Conservation (phyloP, 2,113 vertebrate genomes). For the Scortum barcoo region DNA sequence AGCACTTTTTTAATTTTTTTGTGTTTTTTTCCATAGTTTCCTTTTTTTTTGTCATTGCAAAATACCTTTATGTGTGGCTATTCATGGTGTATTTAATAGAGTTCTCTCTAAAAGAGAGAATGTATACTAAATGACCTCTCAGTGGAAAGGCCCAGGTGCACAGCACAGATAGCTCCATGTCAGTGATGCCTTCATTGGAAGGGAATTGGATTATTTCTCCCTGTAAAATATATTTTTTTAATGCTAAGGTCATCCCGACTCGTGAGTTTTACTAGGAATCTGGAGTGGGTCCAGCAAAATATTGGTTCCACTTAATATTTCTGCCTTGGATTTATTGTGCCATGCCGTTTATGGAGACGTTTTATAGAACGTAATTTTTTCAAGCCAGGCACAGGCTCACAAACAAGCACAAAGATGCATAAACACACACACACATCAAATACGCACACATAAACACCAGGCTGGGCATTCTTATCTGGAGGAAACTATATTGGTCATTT, state of each 20-base stretch:
- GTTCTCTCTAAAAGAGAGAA: slow-evolving; percentile 45
- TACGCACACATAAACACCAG: slow-evolving; percentile 48
- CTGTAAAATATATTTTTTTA: slow-evolving; percentile 71
- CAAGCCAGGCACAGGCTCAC: slow-evolving; percentile 39
- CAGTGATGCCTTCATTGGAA: slow-evolving; percentile 64
- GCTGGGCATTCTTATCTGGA: slow-evolving; percentile 41
- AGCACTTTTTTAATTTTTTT: slow-evolving; percentile 2
- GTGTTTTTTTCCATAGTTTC: neutral
- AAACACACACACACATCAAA: slow-evolving; percentile 26
- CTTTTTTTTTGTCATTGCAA: slow-evolving; percentile 48
- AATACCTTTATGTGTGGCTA: slow-evolving; percentile 43
- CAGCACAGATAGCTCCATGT: slow-evolving; percentile 55
- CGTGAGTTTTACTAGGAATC: slow-evolving; percentile 60
- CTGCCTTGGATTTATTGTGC: slow-evolving; percentile 64
- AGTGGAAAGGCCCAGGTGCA: slow-evolving; percentile 59
- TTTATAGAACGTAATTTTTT: slow-evolving; percentile 68
- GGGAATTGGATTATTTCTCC: slow-evolving; percentile 67
- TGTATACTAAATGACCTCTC: slow-evolving; percentile 62
- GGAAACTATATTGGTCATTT: slow-evolving; percentile 69
- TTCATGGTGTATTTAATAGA: slow-evolving; percentile 51
- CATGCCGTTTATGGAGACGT: slow-evolving; percentile 59
- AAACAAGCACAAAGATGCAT: slow-evolving; percentile 50
- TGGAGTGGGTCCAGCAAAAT: slow-evolving; percentile 67
- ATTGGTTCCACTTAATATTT: slow-evolving; percentile 72
- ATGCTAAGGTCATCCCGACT: slow-evolving; percentile 70